phyloP scores from a whole-genome alignment of 2,113 vertebrate genomes.

The Hippocampus guttulatus region DNA sequence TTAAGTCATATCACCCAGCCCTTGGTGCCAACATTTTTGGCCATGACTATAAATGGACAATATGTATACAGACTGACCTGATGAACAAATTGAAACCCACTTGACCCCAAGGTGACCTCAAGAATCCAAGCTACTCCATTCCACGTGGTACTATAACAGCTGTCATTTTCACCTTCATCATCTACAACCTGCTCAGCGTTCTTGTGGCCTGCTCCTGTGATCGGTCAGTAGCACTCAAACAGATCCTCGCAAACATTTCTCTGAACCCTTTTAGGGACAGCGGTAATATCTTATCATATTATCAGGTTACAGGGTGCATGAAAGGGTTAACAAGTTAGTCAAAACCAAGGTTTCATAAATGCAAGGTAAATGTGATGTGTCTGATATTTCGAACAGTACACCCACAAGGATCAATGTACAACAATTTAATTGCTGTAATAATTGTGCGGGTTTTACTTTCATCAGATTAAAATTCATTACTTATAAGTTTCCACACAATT shows the following conservation, averaged over 20 bases:
- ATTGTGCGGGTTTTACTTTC: neutral
- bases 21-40: too few species aligned
- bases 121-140: constrained; percentile 85
- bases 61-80: neutral
- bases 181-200: constrained; percentile 80
- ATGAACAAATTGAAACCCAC: neutral
- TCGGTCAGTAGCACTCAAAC: constrained; percentile 66
- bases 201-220: constrained; percentile 84
- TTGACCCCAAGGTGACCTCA: constrained; percentile 77
- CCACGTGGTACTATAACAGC: constrained; percentile 86
- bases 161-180: constrained; percentile 86
- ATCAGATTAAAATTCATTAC: neutral
- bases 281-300: too few species aligned
- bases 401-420: neutral
- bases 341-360: neutral
- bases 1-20: too few species aligned
- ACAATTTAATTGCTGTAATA: neutral
- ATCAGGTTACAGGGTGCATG: too few species aligned
- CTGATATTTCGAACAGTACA: neutral
- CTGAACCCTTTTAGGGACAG: too few species aligned
- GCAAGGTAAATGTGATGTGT: neutral
- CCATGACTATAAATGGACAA: neutral
- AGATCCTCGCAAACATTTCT: constrained; percentile 4
- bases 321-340: neutral
- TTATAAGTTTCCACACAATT: neutral